Evolutionary conservation across 2,888 invertebrate genomes (phyloP).

Genomic region (Drosophila kambysellisi): DNA sequence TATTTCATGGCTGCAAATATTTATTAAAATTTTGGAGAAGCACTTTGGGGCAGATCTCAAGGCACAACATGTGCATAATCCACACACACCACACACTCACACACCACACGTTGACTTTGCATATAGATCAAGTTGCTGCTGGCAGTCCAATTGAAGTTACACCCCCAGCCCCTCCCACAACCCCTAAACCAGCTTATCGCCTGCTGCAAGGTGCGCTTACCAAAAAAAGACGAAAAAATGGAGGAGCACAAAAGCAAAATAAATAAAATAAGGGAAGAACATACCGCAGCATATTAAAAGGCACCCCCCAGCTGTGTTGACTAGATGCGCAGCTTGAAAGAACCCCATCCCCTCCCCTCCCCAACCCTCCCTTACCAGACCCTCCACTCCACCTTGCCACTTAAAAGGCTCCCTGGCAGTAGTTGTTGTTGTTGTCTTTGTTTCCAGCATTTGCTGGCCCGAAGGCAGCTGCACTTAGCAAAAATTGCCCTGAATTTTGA

Average conservation of each 20-base stretch:
- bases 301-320: constrained; percentile 65
- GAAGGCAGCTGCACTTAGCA: constrained; percentile 40
- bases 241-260: constrained; percentile 18
- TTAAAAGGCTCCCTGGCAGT: constrained; percentile 51
- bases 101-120: constrained; percentile 43
- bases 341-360: background rate
- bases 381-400: constrained; percentile 41
- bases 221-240: constrained; percentile 17
- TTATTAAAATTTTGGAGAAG: constrained; percentile 60
- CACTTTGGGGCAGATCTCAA: constrained; percentile 38
- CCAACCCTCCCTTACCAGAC: too few species aligned
- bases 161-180: background rate
- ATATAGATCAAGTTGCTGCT: constrained; percentile 65
- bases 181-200: constrained; percentile 64
- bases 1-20: constrained; percentile 61
- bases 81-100: constrained; percentile 16
- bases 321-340: constrained; percentile 60
- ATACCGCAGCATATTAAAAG: constrained; percentile 80
- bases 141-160: constrained; percentile 12
- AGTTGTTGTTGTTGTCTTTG: constrained; percentile 37
- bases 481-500: background rate
- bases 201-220: constrained; percentile 75
- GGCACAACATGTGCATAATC: constrained; percentile 74
- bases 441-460: constrained; percentile 47
- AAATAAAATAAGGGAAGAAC: constrained; percentile 53